Evolutionary conservation across 2,113 vertebrate genomes (phyloP).

Genomic region (Myotis lucifugus): DNA sequence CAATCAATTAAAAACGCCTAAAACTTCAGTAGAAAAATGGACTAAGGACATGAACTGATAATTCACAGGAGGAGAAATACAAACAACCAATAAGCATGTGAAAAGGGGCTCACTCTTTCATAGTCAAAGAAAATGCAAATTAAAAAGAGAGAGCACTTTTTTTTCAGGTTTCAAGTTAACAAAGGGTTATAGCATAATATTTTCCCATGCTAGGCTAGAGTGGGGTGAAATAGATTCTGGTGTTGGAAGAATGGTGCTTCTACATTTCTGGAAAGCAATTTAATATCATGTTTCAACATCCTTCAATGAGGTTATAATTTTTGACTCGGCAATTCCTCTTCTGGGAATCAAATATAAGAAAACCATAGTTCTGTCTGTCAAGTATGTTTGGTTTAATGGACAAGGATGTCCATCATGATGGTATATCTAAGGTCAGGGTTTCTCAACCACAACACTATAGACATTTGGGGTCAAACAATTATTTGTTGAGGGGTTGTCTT

Average conservation of each 20-base stretch:
- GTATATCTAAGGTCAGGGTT: background rate
- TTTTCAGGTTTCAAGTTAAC: constrained; percentile 29
- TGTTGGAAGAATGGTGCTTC: background rate
- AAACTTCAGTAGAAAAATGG: constrained; percentile 45
- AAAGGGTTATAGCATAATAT: background rate
- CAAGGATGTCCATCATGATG: background rate
- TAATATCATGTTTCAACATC: background rate
- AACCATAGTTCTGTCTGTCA: background rate
- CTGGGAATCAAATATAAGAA: background rate
- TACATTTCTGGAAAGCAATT: background rate
- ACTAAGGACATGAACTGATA: constrained; percentile 46
- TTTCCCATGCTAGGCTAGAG: background rate
- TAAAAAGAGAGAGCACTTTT: background rate
- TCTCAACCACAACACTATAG: background rate
- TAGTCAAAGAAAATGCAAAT: constrained; percentile 66
- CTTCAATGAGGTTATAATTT: background rate
- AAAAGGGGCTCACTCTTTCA: constrained; percentile 53
- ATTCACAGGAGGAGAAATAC: constrained; percentile 59
- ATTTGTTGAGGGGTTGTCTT: background rate
- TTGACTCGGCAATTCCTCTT: constrained; percentile 8
- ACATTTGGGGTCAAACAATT: background rate
- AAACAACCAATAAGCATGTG: constrained; percentile 62
- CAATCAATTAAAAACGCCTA: constrained; percentile 58
- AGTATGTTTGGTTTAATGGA: background rate
- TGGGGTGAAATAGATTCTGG: background rate